A percentile compares a stretch with the other conserved stretches of the same genome.
Conservation (phyloP, 2,113 vertebrate species). For the Varanus komodoensis region DNA sequence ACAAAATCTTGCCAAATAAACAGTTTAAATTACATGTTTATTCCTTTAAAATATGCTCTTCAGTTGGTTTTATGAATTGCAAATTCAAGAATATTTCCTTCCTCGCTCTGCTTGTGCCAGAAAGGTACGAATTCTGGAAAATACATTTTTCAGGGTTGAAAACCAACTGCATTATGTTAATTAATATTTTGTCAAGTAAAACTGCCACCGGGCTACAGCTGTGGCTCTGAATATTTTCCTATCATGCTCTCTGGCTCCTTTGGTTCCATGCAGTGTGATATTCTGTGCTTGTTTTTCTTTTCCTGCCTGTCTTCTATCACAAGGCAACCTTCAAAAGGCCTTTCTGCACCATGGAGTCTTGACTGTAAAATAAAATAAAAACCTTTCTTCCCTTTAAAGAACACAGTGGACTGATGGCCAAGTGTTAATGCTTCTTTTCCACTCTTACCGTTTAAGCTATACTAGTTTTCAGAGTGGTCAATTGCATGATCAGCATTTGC, state of each 20-base stretch:
- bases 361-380: conserved; percentile 15
- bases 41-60: not conserved
- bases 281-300: conserved; percentile 14
- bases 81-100: not conserved
- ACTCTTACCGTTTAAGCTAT: not conserved
- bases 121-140: not conserved
- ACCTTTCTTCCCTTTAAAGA: not conserved
- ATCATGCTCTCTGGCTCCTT: conserved; percentile 23
- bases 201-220: not conserved
- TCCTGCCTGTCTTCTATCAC: conserved; percentile 23
- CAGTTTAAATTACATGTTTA: not conserved
- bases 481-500: not conserved
- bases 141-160: not conserved
- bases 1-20: not conserved
- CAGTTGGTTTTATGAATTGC: not conserved
- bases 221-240: conserved; percentile 2
- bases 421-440: not conserved
- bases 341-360: conserved; percentile 3
- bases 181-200: not conserved
- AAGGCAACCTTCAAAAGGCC: conserved; percentile 25
- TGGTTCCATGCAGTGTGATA: not conserved
- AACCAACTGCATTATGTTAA: not conserved
- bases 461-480: not conserved
- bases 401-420: not conserved
- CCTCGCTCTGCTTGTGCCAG: not conserved